phyloP scores from a whole-genome alignment of 2,113 vertebrate species.

The Pampusana beccarii region DNA sequence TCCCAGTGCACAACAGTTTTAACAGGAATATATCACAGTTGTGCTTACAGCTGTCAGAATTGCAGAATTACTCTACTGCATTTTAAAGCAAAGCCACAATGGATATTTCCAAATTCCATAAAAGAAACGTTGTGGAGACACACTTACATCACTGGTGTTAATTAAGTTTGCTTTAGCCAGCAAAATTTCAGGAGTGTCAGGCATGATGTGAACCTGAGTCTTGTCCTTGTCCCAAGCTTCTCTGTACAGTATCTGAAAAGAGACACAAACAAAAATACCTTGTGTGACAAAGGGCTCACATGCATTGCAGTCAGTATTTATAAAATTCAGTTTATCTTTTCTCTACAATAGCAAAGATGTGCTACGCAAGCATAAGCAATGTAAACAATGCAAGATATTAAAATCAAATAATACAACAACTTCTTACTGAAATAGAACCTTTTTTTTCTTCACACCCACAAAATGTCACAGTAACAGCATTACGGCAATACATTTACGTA shows the following conservation, averaged over 20 bases:
- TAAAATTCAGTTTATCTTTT: neutral
- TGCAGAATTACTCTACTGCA: neutral
- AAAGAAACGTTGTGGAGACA: neutral
- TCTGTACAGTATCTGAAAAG: conserved; percentile 75
- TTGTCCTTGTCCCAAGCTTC: conserved; percentile 85
- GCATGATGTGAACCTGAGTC: conserved; percentile 81
- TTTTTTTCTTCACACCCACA: neutral
- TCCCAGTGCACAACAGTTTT: neutral
- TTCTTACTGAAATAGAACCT: neutral
- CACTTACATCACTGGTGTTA: conserved; percentile 85
- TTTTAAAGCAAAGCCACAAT: neutral
- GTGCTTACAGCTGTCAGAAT: neutral
- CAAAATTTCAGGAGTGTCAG: conserved; percentile 81
- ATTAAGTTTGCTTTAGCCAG: conserved; percentile 82
- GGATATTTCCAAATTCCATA: neutral
- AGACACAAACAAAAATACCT: neutral
- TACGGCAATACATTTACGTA: neutral
- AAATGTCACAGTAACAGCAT: neutral
- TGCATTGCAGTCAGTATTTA: neutral
- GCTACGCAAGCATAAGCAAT: neutral
- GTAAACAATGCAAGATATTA: neutral
- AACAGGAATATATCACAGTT: neutral
- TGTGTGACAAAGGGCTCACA: neutral
- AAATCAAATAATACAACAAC: neutral
- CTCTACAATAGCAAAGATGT: neutral